Percentiles rank a stretch among this genome's conserved stretches.
phyloP scores from a whole-genome alignment of 1,140 invertebrate species.

The Portunus trituberculatus region DNA sequence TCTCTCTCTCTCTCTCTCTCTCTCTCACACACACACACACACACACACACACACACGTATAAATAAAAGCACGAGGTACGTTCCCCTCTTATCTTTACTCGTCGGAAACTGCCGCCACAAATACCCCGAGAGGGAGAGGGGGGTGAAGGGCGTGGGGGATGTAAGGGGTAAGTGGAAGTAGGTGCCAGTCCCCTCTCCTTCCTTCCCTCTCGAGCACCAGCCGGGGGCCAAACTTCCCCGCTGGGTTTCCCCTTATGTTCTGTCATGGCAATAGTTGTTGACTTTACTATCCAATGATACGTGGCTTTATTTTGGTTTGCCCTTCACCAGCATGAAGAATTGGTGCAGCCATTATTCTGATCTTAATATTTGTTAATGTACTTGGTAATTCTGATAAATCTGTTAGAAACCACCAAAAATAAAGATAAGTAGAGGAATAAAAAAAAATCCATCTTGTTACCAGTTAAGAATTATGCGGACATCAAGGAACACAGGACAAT shows the following conservation, averaged over 20 bases:
- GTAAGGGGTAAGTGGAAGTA: not conserved
- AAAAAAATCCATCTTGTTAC: too few species aligned
- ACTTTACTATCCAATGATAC: not conserved
- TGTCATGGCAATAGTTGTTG: not conserved
- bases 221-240: not conserved
- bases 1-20: too few species aligned
- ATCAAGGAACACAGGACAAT: too few species aligned
- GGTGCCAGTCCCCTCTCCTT: not conserved
- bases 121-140: not conserved
- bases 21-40: too few species aligned
- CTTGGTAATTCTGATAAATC: too few species aligned
- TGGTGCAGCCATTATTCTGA: too few species aligned
- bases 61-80: not conserved
- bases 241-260: not conserved
- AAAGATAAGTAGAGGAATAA: too few species aligned
- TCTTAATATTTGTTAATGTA: too few species aligned
- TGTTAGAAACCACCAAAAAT: too few species aligned
- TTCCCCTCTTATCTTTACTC: not conserved
- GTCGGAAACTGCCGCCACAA: constrained; percentile 33
- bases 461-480: too few species aligned
- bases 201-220: not conserved
- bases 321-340: too few species aligned
- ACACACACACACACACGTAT: too few species aligned
- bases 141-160: not conserved
- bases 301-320: not conserved